Base-by-base conservation (phyloP, 23 tunicate genomes). In the Pegea sp. region DNA sequence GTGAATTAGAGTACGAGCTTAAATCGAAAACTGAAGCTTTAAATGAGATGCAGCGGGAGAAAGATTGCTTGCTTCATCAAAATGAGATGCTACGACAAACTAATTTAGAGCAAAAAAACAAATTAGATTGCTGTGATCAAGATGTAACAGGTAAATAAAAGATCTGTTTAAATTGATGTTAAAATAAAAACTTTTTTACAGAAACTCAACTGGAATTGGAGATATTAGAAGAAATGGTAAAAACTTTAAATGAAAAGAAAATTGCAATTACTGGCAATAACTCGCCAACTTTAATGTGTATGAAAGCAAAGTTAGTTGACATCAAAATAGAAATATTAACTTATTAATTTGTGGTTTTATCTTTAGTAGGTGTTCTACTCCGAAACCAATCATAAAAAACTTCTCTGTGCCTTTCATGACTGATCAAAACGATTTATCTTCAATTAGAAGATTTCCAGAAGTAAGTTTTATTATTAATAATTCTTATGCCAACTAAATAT, bases 131-230 rank as follows among this genome's bases (percentile, higher is more conserved):
- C 33, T 72, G 93, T 42, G 93, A 81, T 31, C 68, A 57, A 18
- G 93, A 81, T 53, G 93, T 81, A 33, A 72, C 56, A 42, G 73
- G 86, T 75, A 48, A 28, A 7, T 28, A 29, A 8, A 38, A 38
- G 46, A 8, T 11, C 46, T 16, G 46, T 38, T 38, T 38, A 38
- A 38, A 38, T 8, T 8, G 16, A 38, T 8, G 46, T 38, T 38
- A 8, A 38, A 38, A 38, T 8, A 8, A 38, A 8, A 16, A 8
- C 16, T 38, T 38, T 11, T 38, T 38, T 8, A 38, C 46, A 38
- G 93, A 72, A 72, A 81, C 93, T n/a, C 44, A 61, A 49, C 64
- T 54, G 65, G 93, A 81, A 30, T 56, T 81, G 6, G 93, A 81
- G 53, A 66, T 72, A 22, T 56, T 81, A 29, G 93, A 81, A 38